phyloP scores from a whole-genome alignment of 2,797 vertebrate species.

The Orestias chungarensis region DNA sequence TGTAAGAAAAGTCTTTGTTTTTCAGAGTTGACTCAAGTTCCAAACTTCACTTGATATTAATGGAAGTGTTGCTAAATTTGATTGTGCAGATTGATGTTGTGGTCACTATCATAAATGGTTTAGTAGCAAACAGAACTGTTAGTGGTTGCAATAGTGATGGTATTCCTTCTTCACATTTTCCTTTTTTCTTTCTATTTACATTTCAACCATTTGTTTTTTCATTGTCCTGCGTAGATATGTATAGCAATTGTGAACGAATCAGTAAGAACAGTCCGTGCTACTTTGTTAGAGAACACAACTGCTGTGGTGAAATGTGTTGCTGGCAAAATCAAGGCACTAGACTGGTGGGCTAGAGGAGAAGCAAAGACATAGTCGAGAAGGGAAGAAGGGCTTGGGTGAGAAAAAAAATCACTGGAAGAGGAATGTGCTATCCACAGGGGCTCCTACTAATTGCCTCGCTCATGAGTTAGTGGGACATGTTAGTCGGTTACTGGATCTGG shows the following conservation, averaged over 20 bases:
- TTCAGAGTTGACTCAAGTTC: no score
- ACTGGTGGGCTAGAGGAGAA: slow-evolving; percentile 39
- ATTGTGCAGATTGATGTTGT: no score
- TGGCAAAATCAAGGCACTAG: slow-evolving; percentile 38
- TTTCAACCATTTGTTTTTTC: slow-evolving; percentile 18
- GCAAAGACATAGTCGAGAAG: slow-evolving; percentile 25
- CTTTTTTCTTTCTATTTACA: background rate
- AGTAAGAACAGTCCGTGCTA: slow-evolving; percentile 35
- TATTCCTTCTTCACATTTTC: background rate
- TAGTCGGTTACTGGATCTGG: slow-evolving; percentile 74
- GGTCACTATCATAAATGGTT: background rate
- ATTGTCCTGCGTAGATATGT: slow-evolving; percentile 58
- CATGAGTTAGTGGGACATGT: slow-evolving; percentile 73
- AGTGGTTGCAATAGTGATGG: background rate
- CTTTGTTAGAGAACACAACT: slow-evolving; percentile 13
- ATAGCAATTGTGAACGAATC: slow-evolving; percentile 53
- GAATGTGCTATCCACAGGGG: slow-evolving; percentile 74
- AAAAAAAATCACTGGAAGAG: slow-evolving; percentile 66
- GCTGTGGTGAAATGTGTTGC: slow-evolving; percentile 37
- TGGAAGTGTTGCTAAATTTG: no score
- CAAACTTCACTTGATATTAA: no score
- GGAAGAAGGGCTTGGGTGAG: slow-evolving; percentile 4
- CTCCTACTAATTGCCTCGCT: slow-evolving; percentile 80
- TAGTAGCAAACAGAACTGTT: background rate
- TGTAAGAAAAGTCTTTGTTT: no score